Conservation (phyloP, 2,888 invertebrate genomes). For the Trichopria drosophilae region DNA sequence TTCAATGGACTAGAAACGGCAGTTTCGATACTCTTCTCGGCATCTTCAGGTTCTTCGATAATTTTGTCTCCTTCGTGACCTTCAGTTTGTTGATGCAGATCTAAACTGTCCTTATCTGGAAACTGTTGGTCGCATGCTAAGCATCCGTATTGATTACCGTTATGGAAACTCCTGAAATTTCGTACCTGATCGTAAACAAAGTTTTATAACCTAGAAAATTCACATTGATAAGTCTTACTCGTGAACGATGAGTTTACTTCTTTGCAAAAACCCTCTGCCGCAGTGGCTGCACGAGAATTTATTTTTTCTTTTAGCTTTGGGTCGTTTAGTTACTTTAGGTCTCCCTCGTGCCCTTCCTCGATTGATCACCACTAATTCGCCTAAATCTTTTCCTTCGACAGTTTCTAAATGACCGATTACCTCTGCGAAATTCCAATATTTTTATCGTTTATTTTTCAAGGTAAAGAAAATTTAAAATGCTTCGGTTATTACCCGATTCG, state of each 20-base stretch:
- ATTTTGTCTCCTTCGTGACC: conserved; percentile 63
- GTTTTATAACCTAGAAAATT: too few species aligned
- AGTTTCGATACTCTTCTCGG: conserved; percentile 8
- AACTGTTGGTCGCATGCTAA: conserved; percentile 60
- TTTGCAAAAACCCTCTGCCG: conserved; percentile 61
- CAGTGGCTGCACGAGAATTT: conserved; percentile 62
- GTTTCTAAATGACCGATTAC: conserved; percentile 71
- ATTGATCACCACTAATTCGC: conserved; percentile 67
- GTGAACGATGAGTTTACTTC: conserved; percentile 59
- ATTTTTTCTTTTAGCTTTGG: conserved; percentile 44
- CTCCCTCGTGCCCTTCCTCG: conserved; percentile 63
- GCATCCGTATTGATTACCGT: conserved; percentile 66
- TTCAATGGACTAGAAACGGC: background rate
- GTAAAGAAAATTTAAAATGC: conserved; percentile 31
- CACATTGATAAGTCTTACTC: conserved; percentile 46
- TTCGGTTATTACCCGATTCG: conserved; percentile 20
- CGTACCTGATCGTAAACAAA: too few species aligned
- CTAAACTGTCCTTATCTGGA: conserved; percentile 60
- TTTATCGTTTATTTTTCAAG: too few species aligned
- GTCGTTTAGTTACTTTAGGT: conserved; percentile 59
- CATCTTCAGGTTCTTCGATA: conserved; percentile 47
- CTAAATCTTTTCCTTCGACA: conserved; percentile 64
- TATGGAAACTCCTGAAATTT: conserved; percentile 59
- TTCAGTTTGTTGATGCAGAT: conserved; percentile 63
- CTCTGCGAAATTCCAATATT: conserved; percentile 50